Evolutionary conservation across 2,113 vertebrate species (phyloP).

Genomic region (Microtus oregoni): DNA sequence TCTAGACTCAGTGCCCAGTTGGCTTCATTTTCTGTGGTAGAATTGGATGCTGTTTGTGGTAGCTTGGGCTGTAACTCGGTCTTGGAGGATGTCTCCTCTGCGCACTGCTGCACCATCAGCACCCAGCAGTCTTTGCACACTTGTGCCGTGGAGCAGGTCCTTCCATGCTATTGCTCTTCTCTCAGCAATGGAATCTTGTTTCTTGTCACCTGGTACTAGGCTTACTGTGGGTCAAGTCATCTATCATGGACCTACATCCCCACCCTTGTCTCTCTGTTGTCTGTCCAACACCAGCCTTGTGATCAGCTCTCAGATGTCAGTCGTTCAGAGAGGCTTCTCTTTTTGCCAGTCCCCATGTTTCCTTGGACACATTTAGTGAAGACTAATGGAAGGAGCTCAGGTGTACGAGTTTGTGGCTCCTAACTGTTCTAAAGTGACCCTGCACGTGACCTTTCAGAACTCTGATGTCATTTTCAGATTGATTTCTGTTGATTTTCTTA

Average conservation of each 20-base stretch:
- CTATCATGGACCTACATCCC: not conserved
- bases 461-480: not conserved
- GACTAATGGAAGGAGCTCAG: not conserved
- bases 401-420: not conserved
- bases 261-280: not conserved
- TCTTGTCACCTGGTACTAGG: not conserved
- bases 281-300: not conserved
- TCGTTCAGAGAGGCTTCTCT: not conserved
- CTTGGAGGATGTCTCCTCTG: not conserved
- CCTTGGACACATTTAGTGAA: not conserved
- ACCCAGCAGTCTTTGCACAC: not conserved
- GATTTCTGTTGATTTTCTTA: not conserved
- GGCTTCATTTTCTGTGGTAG: not conserved
- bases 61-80: not conserved
- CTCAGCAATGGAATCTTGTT: not conserved
- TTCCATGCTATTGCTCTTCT: not conserved
- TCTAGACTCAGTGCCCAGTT: not conserved
- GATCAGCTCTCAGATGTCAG: accelerated
- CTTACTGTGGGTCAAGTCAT: not conserved
- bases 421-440: not conserved
- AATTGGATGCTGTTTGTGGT: not conserved
- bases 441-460: not conserved
- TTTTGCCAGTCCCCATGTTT: not conserved
- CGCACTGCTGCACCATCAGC: not conserved
- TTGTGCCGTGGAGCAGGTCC: not conserved